Evolutionary conservation across 1,140 invertebrate species (phyloP).

Genomic region (Lasioglossum albipes): DNA sequence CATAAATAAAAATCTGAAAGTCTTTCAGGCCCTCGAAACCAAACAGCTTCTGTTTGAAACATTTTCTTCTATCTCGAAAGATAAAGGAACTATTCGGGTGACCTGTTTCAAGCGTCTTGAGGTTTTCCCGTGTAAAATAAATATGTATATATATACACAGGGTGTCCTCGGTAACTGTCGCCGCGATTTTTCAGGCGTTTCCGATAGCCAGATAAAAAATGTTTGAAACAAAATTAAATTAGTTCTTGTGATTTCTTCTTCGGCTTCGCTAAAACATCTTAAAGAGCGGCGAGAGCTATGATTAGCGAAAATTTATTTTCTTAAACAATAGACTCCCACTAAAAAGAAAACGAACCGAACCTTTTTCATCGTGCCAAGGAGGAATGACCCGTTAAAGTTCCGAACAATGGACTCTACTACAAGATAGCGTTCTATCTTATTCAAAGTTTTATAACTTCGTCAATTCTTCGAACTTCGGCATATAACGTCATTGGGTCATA

Average conservation of each 20-base stretch:
- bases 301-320: not conserved
- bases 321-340: not conserved
- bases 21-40: not conserved
- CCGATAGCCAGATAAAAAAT: no score
- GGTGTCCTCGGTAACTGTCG: no score
- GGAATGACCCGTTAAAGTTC: not conserved
- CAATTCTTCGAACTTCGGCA: not conserved
- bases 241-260: not conserved
- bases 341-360: not conserved
- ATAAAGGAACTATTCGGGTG: not conserved
- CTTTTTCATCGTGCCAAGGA: not conserved
- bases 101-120: slow-evolving; percentile 14
- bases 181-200: no score
- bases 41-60: slow-evolving; percentile 3
- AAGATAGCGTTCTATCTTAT: not conserved
- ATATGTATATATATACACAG: not conserved
- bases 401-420: not conserved
- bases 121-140: not conserved
- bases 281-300: not conserved
- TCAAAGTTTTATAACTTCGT: not conserved
- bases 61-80: not conserved
- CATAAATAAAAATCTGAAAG: slow-evolving; percentile 2
- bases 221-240: no score
- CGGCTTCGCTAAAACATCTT: not conserved
- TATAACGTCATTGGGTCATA: not conserved